Conservation (phyloP, 2,113 vertebrate genomes). For the Coptodon bakossiorum region DNA sequence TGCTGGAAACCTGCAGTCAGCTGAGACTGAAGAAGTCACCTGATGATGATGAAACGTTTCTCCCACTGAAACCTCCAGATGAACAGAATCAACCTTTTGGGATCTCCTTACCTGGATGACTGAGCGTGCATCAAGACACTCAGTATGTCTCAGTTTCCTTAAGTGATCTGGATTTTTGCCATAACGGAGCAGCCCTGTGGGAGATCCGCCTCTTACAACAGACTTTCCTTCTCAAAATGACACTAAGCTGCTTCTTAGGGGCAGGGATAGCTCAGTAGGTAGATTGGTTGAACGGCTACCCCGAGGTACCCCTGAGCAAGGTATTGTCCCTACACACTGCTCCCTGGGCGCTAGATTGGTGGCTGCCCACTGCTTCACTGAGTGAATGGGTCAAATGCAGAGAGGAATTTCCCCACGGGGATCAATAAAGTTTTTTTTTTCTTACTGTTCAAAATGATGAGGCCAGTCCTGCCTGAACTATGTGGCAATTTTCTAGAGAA, state of each 20-base stretch:
- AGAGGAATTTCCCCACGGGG: rapidly evolving
- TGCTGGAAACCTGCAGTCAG: background rate
- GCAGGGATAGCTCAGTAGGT: background rate
- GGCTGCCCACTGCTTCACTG: background rate
- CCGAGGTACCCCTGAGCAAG: background rate
- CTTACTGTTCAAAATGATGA: background rate
- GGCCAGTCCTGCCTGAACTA: background rate
- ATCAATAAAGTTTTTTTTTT: background rate
- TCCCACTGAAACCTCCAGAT: background rate
- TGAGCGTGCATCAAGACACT: background rate
- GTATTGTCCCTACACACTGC: background rate
- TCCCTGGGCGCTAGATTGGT: rapidly evolving
- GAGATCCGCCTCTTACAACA: rapidly evolving
- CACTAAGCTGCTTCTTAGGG: background rate
- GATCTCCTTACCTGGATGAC: background rate
- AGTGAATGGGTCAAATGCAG: background rate
- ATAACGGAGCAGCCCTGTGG: background rate
- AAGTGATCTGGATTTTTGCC: background rate
- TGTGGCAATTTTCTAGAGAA: background rate
- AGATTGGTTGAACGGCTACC: background rate
- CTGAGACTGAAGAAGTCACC: background rate
- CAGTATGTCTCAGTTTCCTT: background rate
- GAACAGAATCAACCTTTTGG: background rate
- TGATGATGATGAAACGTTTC: background rate
- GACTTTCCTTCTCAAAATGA: background rate